Evolutionary conservation across 2,888 invertebrate species (phyloP), one percentile per base, ranked within the genome.

Genomic region (Byasa hedistus): DNA sequence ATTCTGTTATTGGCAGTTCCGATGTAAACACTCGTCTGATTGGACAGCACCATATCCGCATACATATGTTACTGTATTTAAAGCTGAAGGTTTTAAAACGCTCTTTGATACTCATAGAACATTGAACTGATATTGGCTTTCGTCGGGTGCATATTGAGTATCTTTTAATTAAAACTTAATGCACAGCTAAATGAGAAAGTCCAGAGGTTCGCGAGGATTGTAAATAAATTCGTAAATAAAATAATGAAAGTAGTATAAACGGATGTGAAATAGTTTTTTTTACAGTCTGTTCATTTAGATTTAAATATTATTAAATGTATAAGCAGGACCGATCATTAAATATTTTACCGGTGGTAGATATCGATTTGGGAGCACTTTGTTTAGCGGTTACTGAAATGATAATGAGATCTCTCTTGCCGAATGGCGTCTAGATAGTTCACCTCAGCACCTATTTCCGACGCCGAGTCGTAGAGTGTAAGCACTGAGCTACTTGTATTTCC

Each of bases 1-100:
- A 87, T 87, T 86, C 81, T 80, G 87, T 87, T 89, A 89, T 90
- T 87, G 87, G 84, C 82, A 81, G 81, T 82, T 76, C 77, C 80
- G 78, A 79, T 85, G 87, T 86, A 87, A 85, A 88, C 84, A 88
- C 76, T 81, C 76, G 76, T 80, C 83, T 86, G 87, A 90, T 89
- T 88, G 87, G 82, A 84, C 79, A 78, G 75, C 75, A 80, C 70
- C 66, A 67, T 68, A 66, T 66, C 63, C 61, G 64, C 64, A 64
- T 80, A 79, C 79, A 77, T 79, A 54, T 55, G 24, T 59, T 57
- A 17, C 7, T 23, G 51, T 60, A 52, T 67, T 64, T 64, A 57
- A 64, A 27, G n/a, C 24, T 62, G 39, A 21, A 27, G 51, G 23
- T 57, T 66, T 67, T 60, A 63, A 67, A 57, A 67, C 54, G n/a